Conservation (phyloP, 2,113 vertebrate genomes). For the Meriones unguiculatus region DNA sequence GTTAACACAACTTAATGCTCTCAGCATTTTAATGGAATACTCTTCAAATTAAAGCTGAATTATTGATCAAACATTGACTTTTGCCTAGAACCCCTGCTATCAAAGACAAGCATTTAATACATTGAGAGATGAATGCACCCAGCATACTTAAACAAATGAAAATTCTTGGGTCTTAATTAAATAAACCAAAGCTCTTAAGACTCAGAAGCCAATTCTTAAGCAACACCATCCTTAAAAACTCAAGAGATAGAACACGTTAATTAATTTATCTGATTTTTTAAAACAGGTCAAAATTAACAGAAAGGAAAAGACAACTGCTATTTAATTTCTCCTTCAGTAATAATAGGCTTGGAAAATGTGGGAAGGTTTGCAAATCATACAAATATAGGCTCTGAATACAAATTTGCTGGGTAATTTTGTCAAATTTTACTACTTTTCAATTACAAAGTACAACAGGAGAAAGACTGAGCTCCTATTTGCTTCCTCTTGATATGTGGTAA, state of each 20-base stretch:
- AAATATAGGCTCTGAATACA: background rate
- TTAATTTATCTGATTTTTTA: background rate
- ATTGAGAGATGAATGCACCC: background rate
- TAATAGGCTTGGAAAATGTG: background rate
- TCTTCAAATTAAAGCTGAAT: constrained; percentile 18
- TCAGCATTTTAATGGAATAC: background rate
- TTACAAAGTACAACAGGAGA: background rate
- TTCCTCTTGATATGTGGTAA: background rate
- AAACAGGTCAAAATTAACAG: constrained; percentile 39
- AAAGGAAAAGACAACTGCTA: background rate
- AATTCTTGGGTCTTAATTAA: background rate
- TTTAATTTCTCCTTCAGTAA: constrained; percentile 24
- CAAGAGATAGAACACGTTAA: background rate
- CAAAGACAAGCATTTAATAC: constrained; percentile 32
- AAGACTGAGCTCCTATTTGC: background rate
- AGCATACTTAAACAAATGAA: constrained; percentile 47
- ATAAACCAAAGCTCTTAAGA: background rate
- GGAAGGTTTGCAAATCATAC: background rate
- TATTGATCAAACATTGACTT: constrained; percentile 40
- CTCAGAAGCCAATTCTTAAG: background rate
- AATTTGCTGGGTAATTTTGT: background rate
- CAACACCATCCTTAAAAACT: background rate
- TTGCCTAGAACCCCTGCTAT: background rate
- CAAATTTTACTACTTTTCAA: background rate
- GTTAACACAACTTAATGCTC: background rate